Evolutionary conservation across 2,113 vertebrate genomes (phyloP).

Genomic region (Noturus placidus): DNA sequence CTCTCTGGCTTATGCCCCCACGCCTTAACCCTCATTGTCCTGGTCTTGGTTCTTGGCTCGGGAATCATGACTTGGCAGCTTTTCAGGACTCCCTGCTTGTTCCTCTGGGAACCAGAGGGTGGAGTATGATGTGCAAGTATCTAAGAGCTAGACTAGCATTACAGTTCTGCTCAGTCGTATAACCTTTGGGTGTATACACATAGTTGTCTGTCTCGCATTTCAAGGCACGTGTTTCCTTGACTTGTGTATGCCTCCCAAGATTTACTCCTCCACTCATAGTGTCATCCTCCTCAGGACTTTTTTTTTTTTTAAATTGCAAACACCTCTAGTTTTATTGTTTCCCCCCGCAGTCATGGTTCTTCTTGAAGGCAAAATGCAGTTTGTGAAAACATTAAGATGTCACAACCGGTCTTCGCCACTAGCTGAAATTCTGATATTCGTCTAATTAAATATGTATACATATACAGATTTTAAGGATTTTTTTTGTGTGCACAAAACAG

Average conservation of each 20-base stretch:
- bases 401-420: not conserved
- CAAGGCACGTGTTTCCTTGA: not conserved
- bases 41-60: constrained; percentile 62
- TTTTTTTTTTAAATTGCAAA: not conserved
- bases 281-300: not conserved
- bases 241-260: not conserved
- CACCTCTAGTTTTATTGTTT: not conserved
- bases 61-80: constrained; percentile 62
- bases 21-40: constrained; percentile 47
- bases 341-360: not conserved
- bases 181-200: not conserved
- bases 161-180: not conserved
- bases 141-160: not conserved
- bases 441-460: no score
- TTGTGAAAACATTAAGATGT: not conserved
- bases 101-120: constrained; percentile 4
- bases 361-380: not conserved
- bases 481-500: no score
- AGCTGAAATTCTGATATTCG: not conserved
- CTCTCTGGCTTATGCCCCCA: constrained; percentile 58
- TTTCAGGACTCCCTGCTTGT: constrained; percentile 53
- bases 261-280: not conserved
- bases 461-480: no score
- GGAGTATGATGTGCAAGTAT: not conserved
- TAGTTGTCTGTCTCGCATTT: not conserved